A percentile compares a stretch with the other conserved stretches of the same genome.
phyloP scores from a whole-genome alignment of 2,888 invertebrate genomes.

The Sesia apiformis region DNA sequence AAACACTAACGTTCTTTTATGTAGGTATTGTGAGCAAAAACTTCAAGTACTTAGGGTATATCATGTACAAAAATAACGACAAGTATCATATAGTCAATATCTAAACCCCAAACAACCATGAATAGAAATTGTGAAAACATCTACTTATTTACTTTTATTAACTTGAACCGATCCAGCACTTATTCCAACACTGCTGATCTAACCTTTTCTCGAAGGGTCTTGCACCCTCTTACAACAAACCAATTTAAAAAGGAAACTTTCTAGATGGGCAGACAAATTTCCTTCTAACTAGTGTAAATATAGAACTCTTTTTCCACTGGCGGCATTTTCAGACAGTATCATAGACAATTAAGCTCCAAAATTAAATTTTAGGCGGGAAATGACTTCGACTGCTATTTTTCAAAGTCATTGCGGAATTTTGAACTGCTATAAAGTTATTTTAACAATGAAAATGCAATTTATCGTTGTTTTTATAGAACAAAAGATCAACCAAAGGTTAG shows the following conservation, averaged over 20 bases:
- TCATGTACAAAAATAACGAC: too few species aligned
- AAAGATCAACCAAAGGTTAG: too few species aligned
- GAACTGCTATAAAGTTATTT: not conserved
- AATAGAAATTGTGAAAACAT: too few species aligned
- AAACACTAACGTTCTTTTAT: too few species aligned
- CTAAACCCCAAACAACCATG: too few species aligned
- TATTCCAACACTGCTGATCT: not conserved
- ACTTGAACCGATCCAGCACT: not conserved
- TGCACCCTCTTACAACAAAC: constrained; percentile 2
- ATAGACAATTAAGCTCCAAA: constrained; percentile 8
- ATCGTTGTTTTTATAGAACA: too few species aligned
- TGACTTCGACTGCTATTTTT: constrained; percentile 5
- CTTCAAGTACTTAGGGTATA: too few species aligned
- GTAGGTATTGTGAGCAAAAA: too few species aligned
- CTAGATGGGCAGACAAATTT: not conserved
- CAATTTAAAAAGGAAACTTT: constrained; percentile 6
- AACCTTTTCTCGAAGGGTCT: constrained; percentile 1
- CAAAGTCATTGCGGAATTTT: constrained; percentile 5
- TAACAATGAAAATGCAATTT: too few species aligned
- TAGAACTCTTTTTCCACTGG: not conserved
- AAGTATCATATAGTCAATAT: too few species aligned
- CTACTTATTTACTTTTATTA: too few species aligned
- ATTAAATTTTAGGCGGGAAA: constrained; percentile 9
- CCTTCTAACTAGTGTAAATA: not conserved
- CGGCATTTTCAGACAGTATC: not conserved